phyloP scores from a whole-genome alignment of 2,113 vertebrate genomes.

The Eubucco bourcierii region DNA sequence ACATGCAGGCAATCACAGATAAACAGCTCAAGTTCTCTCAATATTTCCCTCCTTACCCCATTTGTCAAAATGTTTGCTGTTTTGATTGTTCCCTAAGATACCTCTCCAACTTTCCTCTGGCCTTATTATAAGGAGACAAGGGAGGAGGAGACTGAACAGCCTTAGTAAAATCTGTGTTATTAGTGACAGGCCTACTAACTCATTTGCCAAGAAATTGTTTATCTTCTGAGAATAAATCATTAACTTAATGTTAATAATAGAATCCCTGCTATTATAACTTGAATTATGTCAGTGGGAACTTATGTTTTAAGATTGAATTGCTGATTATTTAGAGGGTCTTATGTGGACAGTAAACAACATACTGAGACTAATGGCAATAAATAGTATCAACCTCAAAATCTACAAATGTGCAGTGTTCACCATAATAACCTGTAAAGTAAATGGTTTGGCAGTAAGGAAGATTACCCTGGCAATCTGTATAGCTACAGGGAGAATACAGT shows the following conservation, averaged over 20 bases:
- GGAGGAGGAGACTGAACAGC: conserved; percentile 1
- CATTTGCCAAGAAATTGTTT: conserved; percentile 36
- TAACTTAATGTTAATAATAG: background rate
- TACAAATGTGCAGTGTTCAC: background rate
- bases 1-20: background rate
- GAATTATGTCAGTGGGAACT: background rate
- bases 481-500: background rate
- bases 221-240: background rate
- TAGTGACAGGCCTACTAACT: background rate
- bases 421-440: background rate
- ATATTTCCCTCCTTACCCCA: conserved; percentile 1
- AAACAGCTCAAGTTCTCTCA: conserved; percentile 26
- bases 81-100: conserved; percentile 46
- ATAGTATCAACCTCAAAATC: background rate
- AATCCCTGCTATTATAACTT: conserved; percentile 11
- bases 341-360: background rate
- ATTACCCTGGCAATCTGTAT: background rate
- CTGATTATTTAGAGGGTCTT: background rate
- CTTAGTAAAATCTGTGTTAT: background rate
- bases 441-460: background rate
- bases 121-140: background rate
- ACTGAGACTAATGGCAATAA: background rate
- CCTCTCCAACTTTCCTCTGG: conserved; percentile 47
- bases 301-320: background rate
- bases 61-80: conserved; percentile 53